Evolutionary conservation across 1,140 invertebrate species (phyloP), one percentile per base, ranked within the genome.

Genomic region (Lepidurus apus): DNA sequence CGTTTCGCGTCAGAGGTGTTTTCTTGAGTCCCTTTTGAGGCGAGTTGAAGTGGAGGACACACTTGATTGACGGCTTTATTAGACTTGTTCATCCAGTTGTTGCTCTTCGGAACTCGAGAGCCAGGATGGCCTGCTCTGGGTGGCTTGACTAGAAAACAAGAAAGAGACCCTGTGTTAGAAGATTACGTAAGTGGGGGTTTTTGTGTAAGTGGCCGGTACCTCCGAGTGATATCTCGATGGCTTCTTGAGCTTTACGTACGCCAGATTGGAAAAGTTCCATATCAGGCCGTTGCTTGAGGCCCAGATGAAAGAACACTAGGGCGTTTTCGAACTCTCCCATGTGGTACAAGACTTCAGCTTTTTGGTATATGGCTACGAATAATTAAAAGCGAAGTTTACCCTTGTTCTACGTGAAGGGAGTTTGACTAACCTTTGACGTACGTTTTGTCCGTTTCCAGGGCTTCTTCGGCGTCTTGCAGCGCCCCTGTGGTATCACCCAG

Each of bases 241-340:
- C 95, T 84, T 97, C 94, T 85, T 96, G 93, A 0, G 93, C 93
- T 84, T 98, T 98, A 83, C 97, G 94, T 1, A 98, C 92, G 13
- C 96, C 96, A 42, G 96, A 88, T 76, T 93, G 89, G 85, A 98
- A 97, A 34, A 91, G 91, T 79, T 91, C 91, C 74, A 95, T 88
- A 80, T 98, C 95, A 0, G 95, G 94, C 11, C 96, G 87, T 7
- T 94, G 88, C 21, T 91, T 90, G 79, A 95, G 87, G 0, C 95
- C 95, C 76, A 94, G 88, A 83, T 98, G 94, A 83, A 93, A 98
- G 83, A 91, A 95, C 81, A 98, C 93, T 1, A 98, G 87, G 81
- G 95, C 95, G 82, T 95, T 90, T 86, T 98, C 96, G 85, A 97
- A 98, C 83, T 96, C 91, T 0, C 95, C 95, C 6, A 96, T 88